Conservation (phyloP, 2,113 vertebrate species). For the Cricetomys ansorgei region DNA sequence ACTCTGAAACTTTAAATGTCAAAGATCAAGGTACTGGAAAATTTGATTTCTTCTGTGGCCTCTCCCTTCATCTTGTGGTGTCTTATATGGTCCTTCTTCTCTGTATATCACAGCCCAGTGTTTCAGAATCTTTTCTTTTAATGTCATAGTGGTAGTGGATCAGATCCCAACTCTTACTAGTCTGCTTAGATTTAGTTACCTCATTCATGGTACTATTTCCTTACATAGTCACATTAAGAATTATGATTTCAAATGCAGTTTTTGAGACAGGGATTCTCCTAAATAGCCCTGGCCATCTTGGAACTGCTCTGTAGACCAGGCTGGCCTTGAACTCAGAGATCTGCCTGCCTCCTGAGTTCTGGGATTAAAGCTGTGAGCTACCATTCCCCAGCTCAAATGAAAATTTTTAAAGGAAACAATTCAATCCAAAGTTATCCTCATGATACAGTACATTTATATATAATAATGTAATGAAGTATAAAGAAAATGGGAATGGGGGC, state of each 20-base stretch:
- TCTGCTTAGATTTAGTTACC: background rate
- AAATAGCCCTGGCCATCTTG: no score
- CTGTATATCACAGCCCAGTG: fast-evolving
- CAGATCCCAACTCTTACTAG: background rate
- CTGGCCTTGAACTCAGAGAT: no score
- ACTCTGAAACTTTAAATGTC: background rate
- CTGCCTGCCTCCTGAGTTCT: no score
- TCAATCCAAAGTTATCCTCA: background rate
- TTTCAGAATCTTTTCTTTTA: background rate
- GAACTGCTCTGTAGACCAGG: no score
- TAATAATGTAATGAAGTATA: background rate
- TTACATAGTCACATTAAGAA: background rate
- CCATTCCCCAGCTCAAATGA: no score
- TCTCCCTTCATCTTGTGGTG: background rate
- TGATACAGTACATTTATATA: background rate
- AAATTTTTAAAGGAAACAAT: background rate
- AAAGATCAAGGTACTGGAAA: background rate
- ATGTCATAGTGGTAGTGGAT: background rate
- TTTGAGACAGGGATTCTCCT: no score
- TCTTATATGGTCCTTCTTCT: background rate
- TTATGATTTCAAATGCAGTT: background rate
- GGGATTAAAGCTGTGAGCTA: no score
- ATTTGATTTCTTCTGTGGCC: background rate
- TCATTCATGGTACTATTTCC: background rate
- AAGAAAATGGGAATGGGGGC: background rate